Base-by-base conservation (phyloP, 2,797 vertebrate genomes). In the Enteromius afrohamiltoni region DNA sequence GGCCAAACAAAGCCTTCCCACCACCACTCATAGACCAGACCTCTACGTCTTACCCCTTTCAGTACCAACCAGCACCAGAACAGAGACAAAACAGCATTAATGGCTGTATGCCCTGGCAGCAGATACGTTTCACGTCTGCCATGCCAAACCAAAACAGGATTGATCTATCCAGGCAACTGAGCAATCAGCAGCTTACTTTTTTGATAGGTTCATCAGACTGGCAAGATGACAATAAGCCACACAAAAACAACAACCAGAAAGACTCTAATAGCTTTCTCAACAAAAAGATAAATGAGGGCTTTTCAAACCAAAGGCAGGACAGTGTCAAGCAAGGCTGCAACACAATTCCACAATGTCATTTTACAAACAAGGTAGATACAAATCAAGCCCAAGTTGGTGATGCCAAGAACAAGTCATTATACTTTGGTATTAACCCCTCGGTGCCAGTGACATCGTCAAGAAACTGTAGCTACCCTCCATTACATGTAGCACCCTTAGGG, bases 91-190 rank as follows among this genome's bases (percentile, higher is more conserved):
- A 92, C 86, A 84, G 95, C 84, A 97, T 96, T 87, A 95, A 92
- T 73, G 89, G 91, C 89, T 91, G 95, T 45, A 90, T 97, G 90
- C 90, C 96, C 80, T 99, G 98, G 97, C 95, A 97, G 89, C 96
- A 96, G 64, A 94, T 94, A 76, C 95, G 94, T 73, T 93, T 95
- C 84, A 45, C 91, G 58, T 84, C 95, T 19, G 84, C 95, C 1
- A 29, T 95, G 88, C 91, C 95, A 0, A 87, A 88, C 86, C 95
- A 96, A 90, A 96, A 93, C 89, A 90, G 92, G 87, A 91, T 96
- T 4, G 96, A 98, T 86, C 89, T 97, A 87, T 92, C 96, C 0
- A 94, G 95, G 87, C 96, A 91, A 88, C 90, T 95, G 82, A 95
- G 91, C 87, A 94, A 93, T 92, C 96, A 96, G 89, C 96, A 97